These are phyloP conservation scores for Brevimyrus niger DNA, from an alignment of 2,113 vertebrate species.

Conservation along the genomic window DNA sequence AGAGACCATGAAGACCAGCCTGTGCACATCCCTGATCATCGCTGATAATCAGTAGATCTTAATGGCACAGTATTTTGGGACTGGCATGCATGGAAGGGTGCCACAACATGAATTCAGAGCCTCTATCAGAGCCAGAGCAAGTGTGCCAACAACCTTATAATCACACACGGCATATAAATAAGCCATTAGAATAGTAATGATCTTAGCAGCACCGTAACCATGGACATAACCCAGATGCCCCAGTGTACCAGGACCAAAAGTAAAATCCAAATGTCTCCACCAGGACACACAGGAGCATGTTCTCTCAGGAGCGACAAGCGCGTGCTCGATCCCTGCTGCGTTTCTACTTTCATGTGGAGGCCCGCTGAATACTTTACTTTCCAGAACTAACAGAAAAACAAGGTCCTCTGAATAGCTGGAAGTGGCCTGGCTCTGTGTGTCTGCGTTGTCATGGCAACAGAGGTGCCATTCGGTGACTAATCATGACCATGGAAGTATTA, in stretches of 20 bases:
- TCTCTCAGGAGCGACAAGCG: not conserved
- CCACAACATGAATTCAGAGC: not conserved
- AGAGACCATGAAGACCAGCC: not conserved
- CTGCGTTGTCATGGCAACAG: constrained; percentile 9
- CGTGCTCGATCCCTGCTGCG: not conserved
- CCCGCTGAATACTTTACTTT: not conserved
- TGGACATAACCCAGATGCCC: not conserved
- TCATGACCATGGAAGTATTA: not conserved
- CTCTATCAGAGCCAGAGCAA: not conserved
- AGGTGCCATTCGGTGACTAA: not conserved
- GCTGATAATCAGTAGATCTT: not conserved
- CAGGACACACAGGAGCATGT: not conserved
- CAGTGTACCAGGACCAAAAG: not conserved
- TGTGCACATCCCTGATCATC: not conserved
- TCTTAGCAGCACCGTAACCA: not conserved
- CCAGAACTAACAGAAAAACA: not conserved
- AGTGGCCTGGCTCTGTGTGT: not conserved
- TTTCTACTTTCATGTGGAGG: not conserved
- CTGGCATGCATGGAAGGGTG: not conserved
- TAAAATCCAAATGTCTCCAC: not conserved
- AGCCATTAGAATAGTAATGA: not conserved
- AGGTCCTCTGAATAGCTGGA: not conserved
- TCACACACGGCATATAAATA: not conserved
- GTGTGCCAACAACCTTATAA: not conserved
- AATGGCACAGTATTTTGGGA: not conserved